phyloP scores from a whole-genome alignment of 2,797 vertebrate species.

The Phalanger gymnotis region DNA sequence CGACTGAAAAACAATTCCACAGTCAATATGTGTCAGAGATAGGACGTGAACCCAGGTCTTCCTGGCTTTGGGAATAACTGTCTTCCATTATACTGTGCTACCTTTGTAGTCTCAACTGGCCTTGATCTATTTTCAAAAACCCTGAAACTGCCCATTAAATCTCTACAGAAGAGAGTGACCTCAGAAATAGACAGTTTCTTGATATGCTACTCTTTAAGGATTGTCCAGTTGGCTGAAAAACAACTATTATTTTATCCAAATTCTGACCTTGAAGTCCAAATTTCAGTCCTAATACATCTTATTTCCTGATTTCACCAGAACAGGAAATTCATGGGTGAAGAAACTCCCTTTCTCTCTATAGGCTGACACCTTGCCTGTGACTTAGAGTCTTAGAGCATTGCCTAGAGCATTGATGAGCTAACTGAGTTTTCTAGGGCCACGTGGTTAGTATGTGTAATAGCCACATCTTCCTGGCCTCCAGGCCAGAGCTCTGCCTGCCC shows the following conservation, averaged over 20 bases:
- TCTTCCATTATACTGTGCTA: background rate
- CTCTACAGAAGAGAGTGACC: background rate
- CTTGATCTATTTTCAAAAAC: background rate
- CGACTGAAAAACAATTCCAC: background rate
- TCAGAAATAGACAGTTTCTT: background rate
- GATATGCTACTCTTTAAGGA: background rate
- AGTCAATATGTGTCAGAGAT: background rate
- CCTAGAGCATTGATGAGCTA: background rate
- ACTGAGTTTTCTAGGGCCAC: constrained; percentile 42
- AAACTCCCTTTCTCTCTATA: background rate
- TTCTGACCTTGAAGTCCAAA: background rate
- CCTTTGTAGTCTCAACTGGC: background rate
- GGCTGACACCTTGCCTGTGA: background rate
- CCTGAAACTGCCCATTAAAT: background rate
- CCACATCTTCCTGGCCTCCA: background rate
- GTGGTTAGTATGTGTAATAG: background rate
- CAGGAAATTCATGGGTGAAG: background rate
- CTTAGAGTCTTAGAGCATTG: background rate
- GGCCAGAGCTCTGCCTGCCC: background rate
- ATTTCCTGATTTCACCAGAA: background rate
- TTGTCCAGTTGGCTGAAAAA: background rate
- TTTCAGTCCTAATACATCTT: background rate
- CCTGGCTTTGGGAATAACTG: background rate
- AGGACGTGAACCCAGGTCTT: background rate
- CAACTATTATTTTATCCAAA: background rate